Evolutionary conservation across 2,797 vertebrate genomes (phyloP).

Genomic region (Vireo griseus): DNA sequence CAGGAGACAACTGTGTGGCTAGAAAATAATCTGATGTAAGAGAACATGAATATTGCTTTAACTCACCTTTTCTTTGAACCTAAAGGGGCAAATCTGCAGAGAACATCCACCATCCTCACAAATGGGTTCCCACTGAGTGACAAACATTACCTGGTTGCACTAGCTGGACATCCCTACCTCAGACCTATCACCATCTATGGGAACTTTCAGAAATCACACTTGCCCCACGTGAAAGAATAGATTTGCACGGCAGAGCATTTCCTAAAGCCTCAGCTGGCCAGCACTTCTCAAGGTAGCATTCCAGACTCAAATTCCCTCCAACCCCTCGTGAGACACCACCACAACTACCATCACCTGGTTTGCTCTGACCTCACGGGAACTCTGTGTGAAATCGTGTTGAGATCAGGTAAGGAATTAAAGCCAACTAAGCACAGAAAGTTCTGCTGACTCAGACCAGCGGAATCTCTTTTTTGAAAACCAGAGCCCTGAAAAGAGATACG

Average conservation of each 20-base stretch:
- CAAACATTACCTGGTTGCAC: not conserved
- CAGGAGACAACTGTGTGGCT: not conserved
- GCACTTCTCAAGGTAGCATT: not conserved
- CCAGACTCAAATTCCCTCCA: not conserved
- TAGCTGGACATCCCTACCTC: not conserved
- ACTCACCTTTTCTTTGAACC: not conserved
- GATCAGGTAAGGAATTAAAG: not conserved
- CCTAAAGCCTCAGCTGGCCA: not conserved
- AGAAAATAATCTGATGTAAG: not conserved
- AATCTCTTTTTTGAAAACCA: not conserved
- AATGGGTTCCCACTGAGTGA: not conserved
- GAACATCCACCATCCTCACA: not conserved
- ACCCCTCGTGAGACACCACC: rapidly evolving
- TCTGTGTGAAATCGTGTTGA: not conserved
- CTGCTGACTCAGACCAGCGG: not conserved
- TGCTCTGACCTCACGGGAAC: not conserved
- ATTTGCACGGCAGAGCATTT: not conserved
- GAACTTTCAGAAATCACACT: not conserved
- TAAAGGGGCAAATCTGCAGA: not conserved
- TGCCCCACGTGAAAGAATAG: not conserved
- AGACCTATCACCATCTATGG: not conserved
- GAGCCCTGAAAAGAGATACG: not conserved
- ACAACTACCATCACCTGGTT: not conserved
- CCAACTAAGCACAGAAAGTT: not conserved
- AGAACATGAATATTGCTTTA: not conserved